Base-by-base conservation (phyloP, 2,888 invertebrate genomes). In the Epinotia ramella region DNA sequence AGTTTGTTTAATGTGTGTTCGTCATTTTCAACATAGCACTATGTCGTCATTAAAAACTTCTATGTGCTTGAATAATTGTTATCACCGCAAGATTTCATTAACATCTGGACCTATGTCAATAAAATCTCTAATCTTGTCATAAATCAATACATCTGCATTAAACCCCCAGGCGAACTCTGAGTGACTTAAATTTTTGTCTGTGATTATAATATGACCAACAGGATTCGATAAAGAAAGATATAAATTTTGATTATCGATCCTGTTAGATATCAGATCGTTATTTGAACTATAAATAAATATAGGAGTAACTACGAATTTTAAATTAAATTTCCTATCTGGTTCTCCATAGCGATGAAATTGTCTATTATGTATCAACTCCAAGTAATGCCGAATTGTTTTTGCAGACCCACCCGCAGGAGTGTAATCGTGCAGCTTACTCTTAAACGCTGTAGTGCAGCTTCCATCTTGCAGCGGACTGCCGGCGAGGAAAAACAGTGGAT, bases 401-500 rank as follows among this genome's bases (percentile, higher is more conserved):
- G 88, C 87, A 0, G 92, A 92, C n/a, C 85, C 88, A 2, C 92
- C 92, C 1, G 91, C 88, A 1, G 92, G 91, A 2, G 89, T 81
- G 63, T 91, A 88, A 68, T 87, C 84, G 2, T 89, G 67, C 12
- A 92, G 76, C 62, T 84, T 85, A 6, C 86, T 85, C 9, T 86
- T 57, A 60, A 90, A 88, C 79, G 82, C 84, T 4, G 79, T 73
- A 76, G 86, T 84, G 81, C 85, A 82, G 2, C 70, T 56, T 18
- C 69, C 56, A 60, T 80, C 74, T 24, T 79, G 74, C 11, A 82
- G 82, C 71, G 85, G 78, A 44, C 84, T 82, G 16, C 91, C 91
- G 78, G 84, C 83, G 0, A 92, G 70, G 78, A 91, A 91, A 73
- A 89, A 82, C 64, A 92, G 82, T 11, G 91, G 91, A 79, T 92